These are phyloP conservation scores for Apodemus agrarius DNA, from an alignment of 2,797 vertebrate species.

Conservation along the genomic window DNA sequence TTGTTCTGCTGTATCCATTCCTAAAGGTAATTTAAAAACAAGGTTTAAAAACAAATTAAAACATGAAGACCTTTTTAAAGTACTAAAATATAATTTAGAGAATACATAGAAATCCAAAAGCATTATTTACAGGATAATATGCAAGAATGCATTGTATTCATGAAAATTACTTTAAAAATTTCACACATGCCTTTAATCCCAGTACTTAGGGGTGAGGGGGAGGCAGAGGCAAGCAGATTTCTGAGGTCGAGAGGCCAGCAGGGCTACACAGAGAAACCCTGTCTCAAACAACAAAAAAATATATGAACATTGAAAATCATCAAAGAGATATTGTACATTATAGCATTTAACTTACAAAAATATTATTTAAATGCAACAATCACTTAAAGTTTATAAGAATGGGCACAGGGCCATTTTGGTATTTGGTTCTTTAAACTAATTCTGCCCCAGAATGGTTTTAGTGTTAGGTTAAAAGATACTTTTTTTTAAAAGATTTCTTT, in stretches of 20 bases:
- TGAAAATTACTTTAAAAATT: neutral
- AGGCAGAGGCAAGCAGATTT: too few species aligned
- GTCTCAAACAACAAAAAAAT: too few species aligned
- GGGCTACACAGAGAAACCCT: too few species aligned
- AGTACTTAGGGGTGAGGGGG: too few species aligned
- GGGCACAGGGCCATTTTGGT: neutral
- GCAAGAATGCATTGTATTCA: neutral
- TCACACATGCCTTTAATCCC: too few species aligned
- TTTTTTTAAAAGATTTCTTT: too few species aligned
- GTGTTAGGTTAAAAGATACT: constrained; percentile 42
- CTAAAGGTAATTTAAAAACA: constrained; percentile 85
- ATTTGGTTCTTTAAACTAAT: neutral
- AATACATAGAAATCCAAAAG: neutral
- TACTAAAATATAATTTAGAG: constrained; percentile 14
- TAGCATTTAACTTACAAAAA: constrained; percentile 40
- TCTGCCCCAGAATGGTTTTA: neutral
- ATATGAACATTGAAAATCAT: constrained; percentile 56
- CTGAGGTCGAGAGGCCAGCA: too few species aligned
- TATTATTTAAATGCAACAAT: constrained; percentile 28
- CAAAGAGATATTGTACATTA: neutral
- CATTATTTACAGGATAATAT: neutral
- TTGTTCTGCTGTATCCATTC: constrained; percentile 99
- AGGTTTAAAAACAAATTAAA: constrained; percentile 63
- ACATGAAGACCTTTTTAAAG: neutral
- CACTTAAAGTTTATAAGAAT: neutral